phyloP scores from a whole-genome alignment of 2,888 invertebrate genomes.

The Margaritifera margaritifera region DNA sequence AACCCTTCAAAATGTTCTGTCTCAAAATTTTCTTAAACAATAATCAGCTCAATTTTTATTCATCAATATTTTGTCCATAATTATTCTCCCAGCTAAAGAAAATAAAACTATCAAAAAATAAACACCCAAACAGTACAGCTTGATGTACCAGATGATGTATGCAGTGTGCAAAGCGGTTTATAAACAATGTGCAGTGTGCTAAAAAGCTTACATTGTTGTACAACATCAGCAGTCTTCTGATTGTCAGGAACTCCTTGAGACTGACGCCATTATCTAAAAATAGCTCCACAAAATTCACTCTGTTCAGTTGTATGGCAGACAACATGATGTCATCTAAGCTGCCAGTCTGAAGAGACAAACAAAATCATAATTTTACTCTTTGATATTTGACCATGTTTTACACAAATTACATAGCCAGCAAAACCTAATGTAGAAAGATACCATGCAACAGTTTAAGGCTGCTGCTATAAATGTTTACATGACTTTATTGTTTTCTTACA shows the following conservation, averaged over 20 bases:
- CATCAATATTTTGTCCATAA: too few species aligned
- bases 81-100: too few species aligned
- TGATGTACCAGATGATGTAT: background rate
- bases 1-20: too few species aligned
- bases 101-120: too few species aligned
- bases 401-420: background rate
- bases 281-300: slow-evolving; percentile 69
- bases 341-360: slow-evolving; percentile 32
- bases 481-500: too few species aligned
- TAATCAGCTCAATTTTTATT: too few species aligned
- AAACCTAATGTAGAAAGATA: too few species aligned
- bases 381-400: background rate
- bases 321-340: slow-evolving; percentile 64
- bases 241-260: slow-evolving; percentile 68
- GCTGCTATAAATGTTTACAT: too few species aligned
- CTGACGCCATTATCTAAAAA: slow-evolving; percentile 71
- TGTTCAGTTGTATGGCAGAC: slow-evolving; percentile 63
- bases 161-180: background rate
- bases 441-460: too few species aligned
- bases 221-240: slow-evolving; percentile 57
- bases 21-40: too few species aligned
- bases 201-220: slow-evolving; percentile 63
- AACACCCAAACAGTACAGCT: background rate
- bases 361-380: background rate
- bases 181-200: background rate